Evolutionary conservation across 1,140 invertebrate species (phyloP).

Genomic region (Notospermus geniculatus): DNA sequence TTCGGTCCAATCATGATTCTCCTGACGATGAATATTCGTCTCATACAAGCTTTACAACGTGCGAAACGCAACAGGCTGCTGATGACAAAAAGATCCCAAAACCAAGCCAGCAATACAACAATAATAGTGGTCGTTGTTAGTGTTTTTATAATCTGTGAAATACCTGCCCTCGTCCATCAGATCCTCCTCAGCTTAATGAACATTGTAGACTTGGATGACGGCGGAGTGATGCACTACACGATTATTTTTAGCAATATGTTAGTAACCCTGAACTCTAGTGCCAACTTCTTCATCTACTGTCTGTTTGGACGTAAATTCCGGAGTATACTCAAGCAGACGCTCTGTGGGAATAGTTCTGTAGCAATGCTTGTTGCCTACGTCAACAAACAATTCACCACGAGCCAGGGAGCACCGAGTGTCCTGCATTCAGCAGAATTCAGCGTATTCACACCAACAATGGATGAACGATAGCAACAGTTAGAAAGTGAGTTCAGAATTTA

Average conservation of each 20-base stretch:
- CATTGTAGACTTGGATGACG: background rate
- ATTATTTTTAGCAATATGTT: conserved; percentile 13
- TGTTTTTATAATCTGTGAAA: conserved; percentile 16
- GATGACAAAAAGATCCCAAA: background rate
- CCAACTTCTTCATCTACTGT: conserved; percentile 18
- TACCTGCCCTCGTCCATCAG: conserved; percentile 11
- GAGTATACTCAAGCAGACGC: background rate
- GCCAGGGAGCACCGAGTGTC: no score
- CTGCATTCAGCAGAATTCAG: no score
- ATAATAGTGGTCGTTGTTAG: conserved; percentile 8
- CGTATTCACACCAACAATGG: no score
- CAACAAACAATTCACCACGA: no score
- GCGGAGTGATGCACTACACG: conserved; percentile 1
- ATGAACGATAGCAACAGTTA: no score
- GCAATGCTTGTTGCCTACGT: no score
- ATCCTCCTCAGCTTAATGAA: conserved; percentile 3
- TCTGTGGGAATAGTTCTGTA: background rate
- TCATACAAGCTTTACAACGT: conserved; percentile 1
- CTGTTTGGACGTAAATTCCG: conserved; percentile 11
- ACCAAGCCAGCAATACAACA: background rate
- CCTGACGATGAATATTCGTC: conserved; percentile 8
- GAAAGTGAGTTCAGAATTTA: no score
- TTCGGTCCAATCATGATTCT: conserved; percentile 6
- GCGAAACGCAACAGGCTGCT: background rate
- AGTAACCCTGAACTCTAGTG: conserved; percentile 8